Conservation (phyloP, 2,888 invertebrate species). For the Synanthedon tipuliformis region DNA sequence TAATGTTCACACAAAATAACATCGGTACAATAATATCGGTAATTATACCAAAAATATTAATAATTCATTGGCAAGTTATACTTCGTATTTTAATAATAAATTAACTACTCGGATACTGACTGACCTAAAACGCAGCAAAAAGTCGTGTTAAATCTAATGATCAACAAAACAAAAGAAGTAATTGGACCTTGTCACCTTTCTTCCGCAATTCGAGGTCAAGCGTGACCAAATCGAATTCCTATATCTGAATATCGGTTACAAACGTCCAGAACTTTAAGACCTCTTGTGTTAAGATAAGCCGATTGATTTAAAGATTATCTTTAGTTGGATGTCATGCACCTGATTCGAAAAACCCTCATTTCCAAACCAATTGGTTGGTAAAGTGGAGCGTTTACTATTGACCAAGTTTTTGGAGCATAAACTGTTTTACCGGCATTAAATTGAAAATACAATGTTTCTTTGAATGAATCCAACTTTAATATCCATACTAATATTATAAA, state of each 20-base stretch:
- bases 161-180: slow-evolving; percentile 52
- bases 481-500: neutral
- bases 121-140: slow-evolving; percentile 26
- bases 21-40: too few relatives aligned
- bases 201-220: slow-evolving; percentile 59
- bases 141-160: slow-evolving; percentile 21
- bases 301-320: slow-evolving; percentile 2
- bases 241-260: slow-evolving; percentile 25
- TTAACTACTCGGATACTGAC: too few relatives aligned
- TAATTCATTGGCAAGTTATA: too few relatives aligned
- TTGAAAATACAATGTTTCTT: slow-evolving; percentile 22
- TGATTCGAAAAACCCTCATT: slow-evolving; percentile 7
- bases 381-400: slow-evolving; percentile 7
- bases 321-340: slow-evolving; percentile 2
- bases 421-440: slow-evolving; percentile 29
- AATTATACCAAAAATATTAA: too few relatives aligned
- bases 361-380: slow-evolving; percentile 9
- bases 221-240: slow-evolving; percentile 56
- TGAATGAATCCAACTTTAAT: slow-evolving; percentile 11
- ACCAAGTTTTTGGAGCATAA: slow-evolving; percentile 32
- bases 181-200: slow-evolving; percentile 49
- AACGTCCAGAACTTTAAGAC: slow-evolving; percentile 15
- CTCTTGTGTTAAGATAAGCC: slow-evolving; percentile 10
- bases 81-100: too few relatives aligned
- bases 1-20: too few relatives aligned